These are phyloP conservation scores for Corythaeola cristata DNA, from an alignment of 2,113 vertebrate genomes.

Conservation along the genomic window DNA sequence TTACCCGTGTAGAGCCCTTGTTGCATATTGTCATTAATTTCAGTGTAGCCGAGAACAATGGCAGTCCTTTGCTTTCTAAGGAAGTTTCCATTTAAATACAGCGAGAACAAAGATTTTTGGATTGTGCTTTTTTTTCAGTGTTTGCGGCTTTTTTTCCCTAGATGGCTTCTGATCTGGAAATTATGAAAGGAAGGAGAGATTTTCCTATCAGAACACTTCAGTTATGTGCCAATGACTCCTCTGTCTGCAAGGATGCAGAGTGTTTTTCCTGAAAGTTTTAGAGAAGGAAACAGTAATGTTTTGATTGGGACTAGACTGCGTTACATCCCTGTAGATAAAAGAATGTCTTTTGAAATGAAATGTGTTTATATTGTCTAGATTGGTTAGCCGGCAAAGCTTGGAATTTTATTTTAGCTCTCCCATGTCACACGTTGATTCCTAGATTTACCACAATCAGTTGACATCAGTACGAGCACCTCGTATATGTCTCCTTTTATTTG, in stretches of 20 bases:
- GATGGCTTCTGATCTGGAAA: not conserved
- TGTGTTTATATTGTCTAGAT: not conserved
- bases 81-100: not conserved
- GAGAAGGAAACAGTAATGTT: slow-evolving; percentile 46
- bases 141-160: not conserved
- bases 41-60: not conserved
- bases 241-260: not conserved
- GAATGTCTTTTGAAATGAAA: not conserved
- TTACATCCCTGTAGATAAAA: slow-evolving; percentile 45
- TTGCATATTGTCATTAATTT: not conserved
- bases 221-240: not conserved
- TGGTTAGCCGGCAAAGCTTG: not conserved
- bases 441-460: slow-evolving; percentile 67
- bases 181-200: not conserved
- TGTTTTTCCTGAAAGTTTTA: slow-evolving; percentile 55
- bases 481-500: slow-evolving; percentile 38
- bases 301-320: not conserved
- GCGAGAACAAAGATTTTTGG: not conserved
- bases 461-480: slow-evolving; percentile 73
- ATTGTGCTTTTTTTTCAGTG: not conserved
- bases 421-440: slow-evolving; percentile 53
- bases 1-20: not conserved
- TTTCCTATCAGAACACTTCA: slow-evolving; percentile 1
- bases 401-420: slow-evolving; percentile 4
- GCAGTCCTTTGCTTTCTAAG: not conserved